phyloP scores from a whole-genome alignment of 2,797 vertebrate genomes.

The Trachops cirrhosus region DNA sequence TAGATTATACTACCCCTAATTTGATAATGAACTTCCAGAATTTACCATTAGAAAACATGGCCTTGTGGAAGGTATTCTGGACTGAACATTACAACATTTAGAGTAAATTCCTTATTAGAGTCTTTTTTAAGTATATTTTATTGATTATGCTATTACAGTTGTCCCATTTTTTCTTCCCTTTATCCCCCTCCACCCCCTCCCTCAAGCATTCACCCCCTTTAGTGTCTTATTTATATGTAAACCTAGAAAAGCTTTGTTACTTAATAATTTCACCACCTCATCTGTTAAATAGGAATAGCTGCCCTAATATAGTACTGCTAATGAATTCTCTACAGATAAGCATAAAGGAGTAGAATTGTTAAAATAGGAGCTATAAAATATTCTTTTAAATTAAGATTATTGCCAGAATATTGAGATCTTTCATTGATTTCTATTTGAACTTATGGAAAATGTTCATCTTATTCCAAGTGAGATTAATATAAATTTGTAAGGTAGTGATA shows the following conservation, averaged over 20 bases:
- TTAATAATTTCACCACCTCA: background rate
- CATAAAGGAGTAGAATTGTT: background rate
- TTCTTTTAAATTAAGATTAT: background rate
- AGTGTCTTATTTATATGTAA: background rate
- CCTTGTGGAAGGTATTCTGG: background rate
- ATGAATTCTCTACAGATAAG: background rate
- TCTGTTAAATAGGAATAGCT: background rate
- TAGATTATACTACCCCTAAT: background rate
- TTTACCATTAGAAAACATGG: background rate
- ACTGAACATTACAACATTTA: background rate
- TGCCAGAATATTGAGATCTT: background rate
- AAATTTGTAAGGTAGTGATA: background rate
- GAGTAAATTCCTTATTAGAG: background rate
- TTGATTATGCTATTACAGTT: too few species aligned
- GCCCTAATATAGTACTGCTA: background rate
- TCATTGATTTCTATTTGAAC: constrained; percentile 14
- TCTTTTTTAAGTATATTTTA: background rate
- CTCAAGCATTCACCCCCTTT: too few species aligned
- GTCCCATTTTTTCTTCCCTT: too few species aligned
- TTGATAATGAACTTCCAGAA: constrained; percentile 39
- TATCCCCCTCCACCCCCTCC: too few species aligned
- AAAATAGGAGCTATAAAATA: background rate
- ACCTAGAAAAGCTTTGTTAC: background rate
- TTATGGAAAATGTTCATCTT: constrained; percentile 1
- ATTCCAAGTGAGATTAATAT: constrained; percentile 11